These are phyloP conservation scores for Galaxea fascicularis DNA, from an alignment of 92 coral and sea anemone genomes.

Conservation along the genomic window DNA sequence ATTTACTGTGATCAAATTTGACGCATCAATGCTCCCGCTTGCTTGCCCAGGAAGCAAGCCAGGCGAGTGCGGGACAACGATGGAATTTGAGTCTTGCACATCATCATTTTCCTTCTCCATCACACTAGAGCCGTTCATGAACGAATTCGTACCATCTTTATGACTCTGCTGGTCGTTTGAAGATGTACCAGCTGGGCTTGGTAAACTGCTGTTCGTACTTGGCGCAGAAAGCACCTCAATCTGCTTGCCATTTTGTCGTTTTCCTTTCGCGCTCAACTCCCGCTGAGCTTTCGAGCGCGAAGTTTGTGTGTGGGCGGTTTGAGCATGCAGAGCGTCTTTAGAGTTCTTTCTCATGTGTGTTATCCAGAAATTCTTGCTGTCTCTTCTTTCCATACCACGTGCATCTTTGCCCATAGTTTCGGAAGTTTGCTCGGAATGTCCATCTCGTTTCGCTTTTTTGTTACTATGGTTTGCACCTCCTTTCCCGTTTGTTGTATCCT, in stretches of 20 bases:
- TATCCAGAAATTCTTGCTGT: conserved; percentile 82
- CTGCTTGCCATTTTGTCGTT: conserved; percentile 39
- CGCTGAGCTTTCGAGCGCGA: not conserved
- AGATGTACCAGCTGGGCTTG: not conserved
- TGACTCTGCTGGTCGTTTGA: conserved; percentile 2
- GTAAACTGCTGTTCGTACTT: conserved; percentile 27
- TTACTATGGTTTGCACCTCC: conserved; percentile 7
- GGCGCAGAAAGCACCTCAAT: conserved; percentile 5
- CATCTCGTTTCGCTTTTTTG: not conserved
- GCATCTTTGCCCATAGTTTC: conserved; percentile 7
- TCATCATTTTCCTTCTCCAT: conserved; percentile 25
- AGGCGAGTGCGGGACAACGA: conserved; percentile 62
- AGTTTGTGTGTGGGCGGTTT: conserved; percentile 2
- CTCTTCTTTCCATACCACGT: conserved; percentile 59
- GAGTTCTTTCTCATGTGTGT: conserved; percentile 66
- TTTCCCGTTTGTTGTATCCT: conserved; percentile 2
- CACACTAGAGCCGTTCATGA: conserved; percentile 10
- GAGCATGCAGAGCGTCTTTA: conserved; percentile 34
- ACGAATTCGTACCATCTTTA: not conserved
- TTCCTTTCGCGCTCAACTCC: conserved; percentile 37
- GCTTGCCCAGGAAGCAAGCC: conserved; percentile 38
- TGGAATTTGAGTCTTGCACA: conserved; percentile 66
- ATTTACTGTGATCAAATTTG: conserved; percentile 59
- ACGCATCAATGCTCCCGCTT: conserved; percentile 47
- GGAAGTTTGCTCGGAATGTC: not conserved